Percentiles rank a stretch among this genome's conserved stretches.
Conservation (phyloP, 2,888 invertebrate genomes). For the Lasioglossum villosulum region DNA sequence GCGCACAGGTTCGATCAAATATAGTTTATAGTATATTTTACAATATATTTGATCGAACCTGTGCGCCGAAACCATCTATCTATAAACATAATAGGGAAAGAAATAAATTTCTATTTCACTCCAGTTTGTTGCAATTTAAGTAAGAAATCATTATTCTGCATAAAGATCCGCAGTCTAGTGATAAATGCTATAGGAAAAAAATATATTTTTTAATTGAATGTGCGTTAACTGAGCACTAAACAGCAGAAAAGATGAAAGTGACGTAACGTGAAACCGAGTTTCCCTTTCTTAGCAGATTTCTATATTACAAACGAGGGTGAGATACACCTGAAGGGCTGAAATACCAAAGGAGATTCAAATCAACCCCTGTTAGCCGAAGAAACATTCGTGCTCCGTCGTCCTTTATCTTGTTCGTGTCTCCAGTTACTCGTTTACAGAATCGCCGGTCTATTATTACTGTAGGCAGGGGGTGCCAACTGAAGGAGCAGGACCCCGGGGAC, state of each 20-base stretch:
- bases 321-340: neutral
- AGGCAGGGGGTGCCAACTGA: neutral
- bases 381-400: conserved; percentile 1
- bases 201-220: neutral
- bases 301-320: neutral
- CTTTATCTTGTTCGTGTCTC: conserved; percentile 24
- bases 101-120: too few species aligned
- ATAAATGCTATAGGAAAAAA: neutral
- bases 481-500: conserved; percentile 4
- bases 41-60: too few species aligned
- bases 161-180: too few species aligned
- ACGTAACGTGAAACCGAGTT: neutral
- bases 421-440: conserved; percentile 20
- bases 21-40: too few species aligned
- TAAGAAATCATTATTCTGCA: too few species aligned
- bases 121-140: too few species aligned
- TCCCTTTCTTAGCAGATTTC: neutral
- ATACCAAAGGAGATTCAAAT: neutral
- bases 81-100: too few species aligned
- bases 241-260: too few species aligned
- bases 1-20: too few species aligned
- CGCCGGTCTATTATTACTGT: neutral
- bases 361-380: neutral
- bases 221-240: neutral
- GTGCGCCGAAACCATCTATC: too few species aligned